Conservation (phyloP, 1,140 invertebrate genomes). For the Ostrea edulis region DNA sequence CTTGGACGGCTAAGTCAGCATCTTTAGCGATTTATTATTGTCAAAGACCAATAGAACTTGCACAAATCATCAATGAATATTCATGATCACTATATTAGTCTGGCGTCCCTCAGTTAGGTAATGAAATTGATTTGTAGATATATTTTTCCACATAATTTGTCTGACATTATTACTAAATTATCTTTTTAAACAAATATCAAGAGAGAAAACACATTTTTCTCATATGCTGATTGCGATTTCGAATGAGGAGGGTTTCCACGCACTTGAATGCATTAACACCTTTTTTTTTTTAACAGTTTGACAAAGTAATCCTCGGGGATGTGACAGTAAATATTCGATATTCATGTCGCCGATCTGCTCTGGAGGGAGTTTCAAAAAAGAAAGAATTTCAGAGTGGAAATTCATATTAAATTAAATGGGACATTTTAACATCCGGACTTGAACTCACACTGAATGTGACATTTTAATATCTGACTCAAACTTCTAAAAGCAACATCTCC, state of each 20-base stretch:
- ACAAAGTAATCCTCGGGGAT: not conserved
- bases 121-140: not conserved
- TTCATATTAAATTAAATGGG: not conserved
- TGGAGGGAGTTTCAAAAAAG: not conserved
- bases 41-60: not conserved
- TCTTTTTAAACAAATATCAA: no score
- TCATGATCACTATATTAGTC: not conserved
- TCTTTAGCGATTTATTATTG: not conserved
- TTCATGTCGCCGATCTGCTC: not conserved
- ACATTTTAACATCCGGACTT: no score
- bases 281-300: not conserved
- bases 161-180: not conserved
- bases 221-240: no score
- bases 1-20: not conserved
- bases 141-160: not conserved
- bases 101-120: not conserved
- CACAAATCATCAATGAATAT: conserved; percentile 13
- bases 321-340: not conserved
- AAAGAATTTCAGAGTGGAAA: not conserved
- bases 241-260: no score
- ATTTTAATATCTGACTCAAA: no score
- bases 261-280: not conserved
- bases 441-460: not conserved
- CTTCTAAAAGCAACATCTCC: no score
- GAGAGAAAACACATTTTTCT: no score